phyloP scores from a whole-genome alignment of 2,113 vertebrate species.

The Epinephelus lanceolatus region DNA sequence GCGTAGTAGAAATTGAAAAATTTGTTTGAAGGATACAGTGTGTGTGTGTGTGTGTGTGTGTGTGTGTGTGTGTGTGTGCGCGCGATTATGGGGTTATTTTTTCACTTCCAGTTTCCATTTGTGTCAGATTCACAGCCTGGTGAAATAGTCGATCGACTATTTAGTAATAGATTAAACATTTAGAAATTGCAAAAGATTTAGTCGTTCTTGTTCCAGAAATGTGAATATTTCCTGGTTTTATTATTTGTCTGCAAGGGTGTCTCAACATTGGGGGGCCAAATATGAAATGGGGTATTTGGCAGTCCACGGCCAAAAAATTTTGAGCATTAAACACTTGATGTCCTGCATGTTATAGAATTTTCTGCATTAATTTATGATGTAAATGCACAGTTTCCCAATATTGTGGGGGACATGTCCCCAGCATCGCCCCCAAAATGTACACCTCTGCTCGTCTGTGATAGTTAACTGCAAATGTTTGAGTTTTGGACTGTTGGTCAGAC shows the following conservation, averaged over 20 bases:
- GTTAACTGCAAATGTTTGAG: neutral
- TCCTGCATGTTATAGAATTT: no score
- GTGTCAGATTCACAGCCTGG: slow-evolving; percentile 12
- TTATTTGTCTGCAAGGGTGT: no score
- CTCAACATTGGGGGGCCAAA: no score
- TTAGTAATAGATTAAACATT: neutral
- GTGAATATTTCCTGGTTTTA: neutral
- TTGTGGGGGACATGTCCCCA: no score
- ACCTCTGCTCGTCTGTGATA: neutral
- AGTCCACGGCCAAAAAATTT: no score
- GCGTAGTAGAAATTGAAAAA: neutral
- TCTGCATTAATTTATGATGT: no score
- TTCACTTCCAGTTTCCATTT: neutral
- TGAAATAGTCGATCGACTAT: neutral
- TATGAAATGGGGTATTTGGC: no score
- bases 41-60: neutral
- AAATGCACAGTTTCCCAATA: no score
- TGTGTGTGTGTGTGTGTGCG: neutral
- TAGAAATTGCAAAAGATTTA: neutral
- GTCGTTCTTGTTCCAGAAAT: neutral
- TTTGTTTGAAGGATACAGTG: neutral
- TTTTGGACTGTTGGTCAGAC: neutral
- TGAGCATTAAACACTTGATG: no score
- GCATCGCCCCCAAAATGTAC: no score
- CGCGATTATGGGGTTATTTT: neutral